Conservation (phyloP, 30 jellyfish, hydroid and myxozoan species). For the Aurelia coerulea region DNA sequence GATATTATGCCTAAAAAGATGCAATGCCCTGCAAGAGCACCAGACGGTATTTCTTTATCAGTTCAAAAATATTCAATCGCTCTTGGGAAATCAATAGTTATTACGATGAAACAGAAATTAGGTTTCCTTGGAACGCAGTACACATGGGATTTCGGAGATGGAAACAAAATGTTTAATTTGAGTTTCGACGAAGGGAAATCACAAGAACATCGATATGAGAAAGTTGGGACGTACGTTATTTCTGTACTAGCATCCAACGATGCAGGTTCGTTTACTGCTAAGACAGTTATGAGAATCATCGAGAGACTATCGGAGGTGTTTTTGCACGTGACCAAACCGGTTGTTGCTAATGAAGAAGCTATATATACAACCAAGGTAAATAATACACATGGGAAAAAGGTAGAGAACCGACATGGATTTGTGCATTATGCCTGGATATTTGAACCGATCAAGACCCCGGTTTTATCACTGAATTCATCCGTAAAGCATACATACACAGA, state of each 20-base stretch:
- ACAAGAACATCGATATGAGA: constrained; percentile 48
- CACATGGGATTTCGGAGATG: constrained; percentile 87
- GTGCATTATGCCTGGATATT: constrained; percentile 81
- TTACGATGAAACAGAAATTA: constrained; percentile 50
- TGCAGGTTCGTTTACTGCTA: constrained; percentile 69
- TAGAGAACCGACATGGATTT: constrained; percentile 60
- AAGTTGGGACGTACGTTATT: constrained; percentile 69
- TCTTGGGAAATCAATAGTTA: constrained; percentile 40
- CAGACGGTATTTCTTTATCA: constrained; percentile 61
- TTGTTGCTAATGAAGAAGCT: constrained; percentile 48
- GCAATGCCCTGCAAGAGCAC: constrained; percentile 79
- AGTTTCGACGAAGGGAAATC: constrained; percentile 54
- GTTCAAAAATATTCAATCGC: constrained; percentile 66
- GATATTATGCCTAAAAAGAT: constrained; percentile 60
- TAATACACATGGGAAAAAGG: constrained; percentile 23
- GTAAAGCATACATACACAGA: constrained; percentile 45
- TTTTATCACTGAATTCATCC: constrained; percentile 51
- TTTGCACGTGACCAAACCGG: constrained; percentile 59
- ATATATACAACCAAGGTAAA: constrained; percentile 40
- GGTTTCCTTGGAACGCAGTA: constrained; percentile 77
- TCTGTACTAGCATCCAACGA: constrained; percentile 68
- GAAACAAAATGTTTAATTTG: constrained; percentile 44
- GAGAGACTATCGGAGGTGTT: constrained; percentile 62
- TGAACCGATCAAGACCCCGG: constrained; percentile 71
- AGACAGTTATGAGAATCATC: constrained; percentile 60